phyloP scores from a whole-genome alignment of 2,797 vertebrate species.

The Artibeus jamaicensis region DNA sequence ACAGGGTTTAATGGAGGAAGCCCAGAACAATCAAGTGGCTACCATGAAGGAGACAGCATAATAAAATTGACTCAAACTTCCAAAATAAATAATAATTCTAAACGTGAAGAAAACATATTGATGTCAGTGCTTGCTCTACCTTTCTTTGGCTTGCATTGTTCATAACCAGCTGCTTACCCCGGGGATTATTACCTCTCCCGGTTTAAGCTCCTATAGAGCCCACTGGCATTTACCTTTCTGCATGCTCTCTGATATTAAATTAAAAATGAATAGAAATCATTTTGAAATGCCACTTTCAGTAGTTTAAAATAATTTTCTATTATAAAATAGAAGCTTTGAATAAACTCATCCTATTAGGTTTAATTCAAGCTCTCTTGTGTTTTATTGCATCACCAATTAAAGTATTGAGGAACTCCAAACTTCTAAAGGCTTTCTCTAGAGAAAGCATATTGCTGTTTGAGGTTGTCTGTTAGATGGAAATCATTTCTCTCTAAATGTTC shows the following conservation, averaged over 20 bases:
- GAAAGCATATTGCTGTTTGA: neutral
- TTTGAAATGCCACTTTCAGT: neutral
- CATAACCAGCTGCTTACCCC: constrained; percentile 13
- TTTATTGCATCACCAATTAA: neutral
- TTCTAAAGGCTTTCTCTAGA: neutral
- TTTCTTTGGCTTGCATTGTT: constrained; percentile 3
- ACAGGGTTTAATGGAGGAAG: constrained; percentile 56
- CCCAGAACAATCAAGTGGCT: constrained; percentile 40
- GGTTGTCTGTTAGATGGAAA: neutral
- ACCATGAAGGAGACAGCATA: neutral
- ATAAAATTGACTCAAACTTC: constrained; percentile 54
- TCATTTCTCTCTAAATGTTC: neutral
- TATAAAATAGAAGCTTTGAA: neutral
- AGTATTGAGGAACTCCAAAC: neutral
- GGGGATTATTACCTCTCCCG: neutral
- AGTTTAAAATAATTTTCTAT: constrained; percentile 7
- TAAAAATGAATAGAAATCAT: constrained; percentile 32
- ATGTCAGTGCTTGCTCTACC: neutral
- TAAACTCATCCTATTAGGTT: neutral
- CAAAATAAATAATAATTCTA: constrained; percentile 63
- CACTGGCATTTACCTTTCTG: constrained; percentile 9
- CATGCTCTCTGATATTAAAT: neutral
- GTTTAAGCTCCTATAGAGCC: neutral
- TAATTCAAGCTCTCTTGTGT: neutral
- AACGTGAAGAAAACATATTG: constrained; percentile 41